Evolutionary conservation across 2,113 vertebrate species (phyloP).

Genomic region (Apodemus speciosus): DNA sequence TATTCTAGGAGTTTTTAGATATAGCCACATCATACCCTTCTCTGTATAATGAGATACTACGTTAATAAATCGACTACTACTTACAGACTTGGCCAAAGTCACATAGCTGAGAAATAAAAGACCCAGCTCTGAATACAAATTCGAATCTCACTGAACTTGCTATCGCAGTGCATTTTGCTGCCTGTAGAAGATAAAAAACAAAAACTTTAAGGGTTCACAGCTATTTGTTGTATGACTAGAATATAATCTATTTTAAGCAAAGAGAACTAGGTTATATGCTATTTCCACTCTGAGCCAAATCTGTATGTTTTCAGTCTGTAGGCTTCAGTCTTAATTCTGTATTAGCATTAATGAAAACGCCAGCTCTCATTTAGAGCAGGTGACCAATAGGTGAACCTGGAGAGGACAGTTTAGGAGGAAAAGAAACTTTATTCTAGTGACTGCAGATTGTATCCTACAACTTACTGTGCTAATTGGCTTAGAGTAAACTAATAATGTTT

Average conservation of each 20-base stretch:
- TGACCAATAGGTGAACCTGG: not conserved
- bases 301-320: slow-evolving; percentile 53
- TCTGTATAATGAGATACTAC: not conserved
- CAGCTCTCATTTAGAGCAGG: slow-evolving; percentile 2
- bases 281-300: slow-evolving; percentile 54
- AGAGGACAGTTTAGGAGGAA: not conserved
- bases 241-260: slow-evolving; percentile 64
- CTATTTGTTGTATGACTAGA: slow-evolving; percentile 61
- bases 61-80: not conserved
- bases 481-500: not conserved
- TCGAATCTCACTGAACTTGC: not conserved
- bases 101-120: not conserved
- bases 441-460: not conserved
- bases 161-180: not conserved
- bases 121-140: not conserved
- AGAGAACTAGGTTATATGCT: slow-evolving; percentile 68
- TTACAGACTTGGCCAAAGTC: not conserved
- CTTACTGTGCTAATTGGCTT: not conserved
- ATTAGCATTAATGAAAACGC: slow-evolving; percentile 53
- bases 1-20: not conserved
- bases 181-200: slow-evolving; percentile 43
- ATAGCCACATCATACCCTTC: not conserved
- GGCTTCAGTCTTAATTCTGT: slow-evolving; percentile 36
- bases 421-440: not conserved
- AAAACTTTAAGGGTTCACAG: slow-evolving; percentile 49